Conservation (phyloP, 1,140 invertebrate species). For the Tribolium madens region DNA sequence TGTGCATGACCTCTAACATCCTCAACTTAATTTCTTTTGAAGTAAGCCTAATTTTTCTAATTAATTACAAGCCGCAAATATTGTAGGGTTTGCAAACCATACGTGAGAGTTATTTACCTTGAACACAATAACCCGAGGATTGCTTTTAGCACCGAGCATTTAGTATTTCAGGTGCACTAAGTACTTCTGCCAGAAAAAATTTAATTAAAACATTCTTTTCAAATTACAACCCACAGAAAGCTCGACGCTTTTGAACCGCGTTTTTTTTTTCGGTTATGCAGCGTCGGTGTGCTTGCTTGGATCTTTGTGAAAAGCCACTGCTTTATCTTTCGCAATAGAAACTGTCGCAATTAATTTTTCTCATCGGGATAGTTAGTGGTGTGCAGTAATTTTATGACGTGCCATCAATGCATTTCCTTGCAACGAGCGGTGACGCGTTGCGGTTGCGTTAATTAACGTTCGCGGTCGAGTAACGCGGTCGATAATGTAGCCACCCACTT, state of each 20-base stretch:
- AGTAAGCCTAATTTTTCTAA: neutral
- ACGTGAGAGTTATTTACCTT: neutral
- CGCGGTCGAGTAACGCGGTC: constrained; percentile 45
- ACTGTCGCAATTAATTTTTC: constrained; percentile 27
- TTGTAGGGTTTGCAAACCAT: neutral
- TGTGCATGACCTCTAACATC: neutral
- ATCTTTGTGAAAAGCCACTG: constrained; percentile 2
- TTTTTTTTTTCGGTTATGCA: neutral
- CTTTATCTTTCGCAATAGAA: neutral
- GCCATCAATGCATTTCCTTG: constrained; percentile 28
- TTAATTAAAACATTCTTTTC: constrained; percentile 51
- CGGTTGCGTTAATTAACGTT: constrained; percentile 52
- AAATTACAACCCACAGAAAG: constrained; percentile 39
- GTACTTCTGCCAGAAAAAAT: constrained; percentile 29
- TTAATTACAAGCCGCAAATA: neutral
- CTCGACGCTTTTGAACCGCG: constrained; percentile 29
- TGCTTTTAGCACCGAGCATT: neutral
- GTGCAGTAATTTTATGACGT: constrained; percentile 29
- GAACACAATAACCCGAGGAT: neutral
- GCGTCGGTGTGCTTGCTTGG: neutral
- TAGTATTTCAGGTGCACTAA: constrained; percentile 6
- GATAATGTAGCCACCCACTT: constrained; percentile 52
- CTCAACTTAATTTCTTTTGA: neutral
- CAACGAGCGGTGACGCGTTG: constrained; percentile 47
- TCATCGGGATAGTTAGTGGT: neutral